phyloP scores from a whole-genome alignment of 1,140 invertebrate species.

The Aphelinus certus region DNA sequence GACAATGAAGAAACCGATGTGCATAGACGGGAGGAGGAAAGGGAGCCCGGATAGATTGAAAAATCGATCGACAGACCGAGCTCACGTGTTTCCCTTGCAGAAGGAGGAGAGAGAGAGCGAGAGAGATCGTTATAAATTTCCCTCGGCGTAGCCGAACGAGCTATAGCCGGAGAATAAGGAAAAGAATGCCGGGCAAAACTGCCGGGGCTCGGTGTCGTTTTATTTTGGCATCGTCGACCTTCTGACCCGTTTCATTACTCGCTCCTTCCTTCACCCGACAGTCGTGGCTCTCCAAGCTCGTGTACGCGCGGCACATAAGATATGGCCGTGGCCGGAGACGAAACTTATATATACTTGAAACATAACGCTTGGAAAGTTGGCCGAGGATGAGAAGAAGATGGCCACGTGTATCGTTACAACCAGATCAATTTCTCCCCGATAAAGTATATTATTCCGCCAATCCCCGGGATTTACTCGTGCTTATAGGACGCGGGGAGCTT shows the following conservation, averaged over 20 bases:
- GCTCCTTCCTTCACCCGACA: not conserved
- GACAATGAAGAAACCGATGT: conserved; percentile 6
- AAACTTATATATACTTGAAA: conserved; percentile 2
- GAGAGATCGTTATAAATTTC: conserved; percentile 32
- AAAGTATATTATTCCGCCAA: conserved; percentile 21
- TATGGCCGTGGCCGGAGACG: not conserved
- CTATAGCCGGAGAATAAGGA: not conserved
- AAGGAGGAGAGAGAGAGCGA: not conserved
- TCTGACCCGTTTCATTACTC: conserved; percentile 33
- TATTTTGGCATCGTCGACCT: conserved; percentile 23
- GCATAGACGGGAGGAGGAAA: not conserved
- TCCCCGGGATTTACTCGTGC: conserved; percentile 2
- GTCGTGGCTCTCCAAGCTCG: not conserved
- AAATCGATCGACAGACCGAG: not conserved
- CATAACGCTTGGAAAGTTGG: not conserved
- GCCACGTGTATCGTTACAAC: not conserved
- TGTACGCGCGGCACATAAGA: not conserved
- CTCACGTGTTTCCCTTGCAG: too few relatives aligned
- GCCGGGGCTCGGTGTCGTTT: conserved; percentile 14
- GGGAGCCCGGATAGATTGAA: conserved; percentile 8
- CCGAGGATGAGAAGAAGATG: not conserved
- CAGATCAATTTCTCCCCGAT: not conserved
- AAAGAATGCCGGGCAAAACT: conserved; percentile 23
- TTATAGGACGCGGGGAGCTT: not conserved
- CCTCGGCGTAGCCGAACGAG: not conserved